phyloP scores from a whole-genome alignment of 2,888 invertebrate genomes.

The Carcina quercana region DNA sequence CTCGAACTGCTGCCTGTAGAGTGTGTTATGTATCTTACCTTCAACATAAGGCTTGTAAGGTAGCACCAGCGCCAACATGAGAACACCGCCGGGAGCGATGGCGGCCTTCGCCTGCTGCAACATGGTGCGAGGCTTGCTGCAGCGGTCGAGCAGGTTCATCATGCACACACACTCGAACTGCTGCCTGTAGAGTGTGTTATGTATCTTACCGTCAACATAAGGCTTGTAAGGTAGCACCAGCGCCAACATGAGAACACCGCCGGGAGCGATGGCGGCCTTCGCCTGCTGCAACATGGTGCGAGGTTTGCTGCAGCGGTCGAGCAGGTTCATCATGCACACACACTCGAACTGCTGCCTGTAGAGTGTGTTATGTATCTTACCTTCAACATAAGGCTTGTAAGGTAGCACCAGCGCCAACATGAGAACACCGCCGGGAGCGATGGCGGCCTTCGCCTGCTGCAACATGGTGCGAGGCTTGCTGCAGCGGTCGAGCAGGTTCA shows the following conservation, averaged over 20 bases:
- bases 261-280: constrained; percentile 78
- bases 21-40: no score
- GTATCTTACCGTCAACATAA: constrained; percentile 95
- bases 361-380: no score
- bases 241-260: constrained; percentile 88
- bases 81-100: constrained; percentile 81
- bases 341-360: constrained; percentile 77
- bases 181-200: no score
- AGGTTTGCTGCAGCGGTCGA: constrained; percentile 95
- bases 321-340: constrained; percentile 91
- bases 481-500: constrained; percentile 96
- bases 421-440: constrained; percentile 83
- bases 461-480: constrained; percentile 88
- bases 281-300: constrained; percentile 85
- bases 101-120: constrained; percentile 82
- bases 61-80: constrained; percentile 92
- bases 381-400: constrained; percentile 96
- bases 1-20: no score
- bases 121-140: constrained; percentile 87
- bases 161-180: constrained; percentile 87
- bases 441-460: constrained; percentile 79
- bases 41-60: constrained; percentile 97
- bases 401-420: constrained; percentile 95
- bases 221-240: constrained; percentile 95
- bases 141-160: constrained; percentile 95